Evolutionary conservation across 2,113 vertebrate species (phyloP), one percentile per base, ranked within the genome.

Genomic region (Bos indicus): DNA sequence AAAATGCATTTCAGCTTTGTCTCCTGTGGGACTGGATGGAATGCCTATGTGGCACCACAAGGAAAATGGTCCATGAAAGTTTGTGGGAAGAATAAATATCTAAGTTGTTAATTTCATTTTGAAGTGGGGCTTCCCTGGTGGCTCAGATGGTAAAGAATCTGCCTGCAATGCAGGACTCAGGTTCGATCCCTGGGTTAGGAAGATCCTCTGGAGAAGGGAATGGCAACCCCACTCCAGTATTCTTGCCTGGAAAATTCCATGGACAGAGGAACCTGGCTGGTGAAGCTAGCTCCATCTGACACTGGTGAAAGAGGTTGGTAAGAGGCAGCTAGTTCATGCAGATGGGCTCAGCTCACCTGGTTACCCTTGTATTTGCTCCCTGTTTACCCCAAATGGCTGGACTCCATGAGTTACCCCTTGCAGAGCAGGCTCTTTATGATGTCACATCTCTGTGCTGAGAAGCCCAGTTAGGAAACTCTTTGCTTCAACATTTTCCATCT

Each of bases 341-440:
- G 5, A 12, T 33, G 21, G 56, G 62, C 54, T 33, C 82, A 23
- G 56, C 19, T 62, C 5, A 3, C 51, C 7, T 25, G 26, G 11
- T 15, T 5, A 15, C 48, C 30, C 2, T 0, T 0, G 30, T 8
- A 8, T 16, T 25, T n/a, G 2, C 19, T 36, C 33, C 15, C 48
- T 19, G 3, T 28, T 43, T 30, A 15, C 10, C 62, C 5, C 11
- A 12, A 60, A 40, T 4, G 12, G 52, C 43, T 33, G 80, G 59
- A 21, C 16, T n/a, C 48, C 4, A 0, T 0, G 26, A 88, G 46
- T 40, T 15, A 12, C 21, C 56, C 8, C 7, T 1, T 11, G 0
- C 4, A 2, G 46, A 26, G 5, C 33, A 56, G 48, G 25, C 81
- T 26, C 3, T 54, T 11, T 3, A 2, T 59, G 43, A 88, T 7